Evolutionary conservation across 92 coral and sea anemone species (phyloP).

Genomic region (Palythoa heliodiscus): DNA sequence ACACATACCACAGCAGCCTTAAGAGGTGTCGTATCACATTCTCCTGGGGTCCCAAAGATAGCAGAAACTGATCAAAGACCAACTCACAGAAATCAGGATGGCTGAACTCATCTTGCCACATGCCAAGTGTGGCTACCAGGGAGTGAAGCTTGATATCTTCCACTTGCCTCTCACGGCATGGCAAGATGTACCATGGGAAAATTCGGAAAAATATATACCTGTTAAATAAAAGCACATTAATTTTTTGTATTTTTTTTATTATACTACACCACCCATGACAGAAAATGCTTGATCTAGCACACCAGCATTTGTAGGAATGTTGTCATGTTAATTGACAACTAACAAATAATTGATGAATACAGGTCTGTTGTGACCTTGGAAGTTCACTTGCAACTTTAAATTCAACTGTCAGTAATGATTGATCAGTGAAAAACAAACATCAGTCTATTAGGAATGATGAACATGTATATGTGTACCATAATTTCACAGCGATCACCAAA

Average conservation of each 20-base stretch:
- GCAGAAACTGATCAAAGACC: conserved; percentile 94
- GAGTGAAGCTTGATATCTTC: conserved; percentile 93
- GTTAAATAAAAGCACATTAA: not conserved
- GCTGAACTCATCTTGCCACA: conserved; percentile 88
- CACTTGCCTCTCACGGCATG: conserved; percentile 79
- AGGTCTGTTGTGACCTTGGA: too few relatives aligned
- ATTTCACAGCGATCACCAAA: too few relatives aligned
- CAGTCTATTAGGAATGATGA: too few relatives aligned
- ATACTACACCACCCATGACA: not conserved
- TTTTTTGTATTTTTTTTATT: not conserved
- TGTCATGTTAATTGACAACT: too few relatives aligned
- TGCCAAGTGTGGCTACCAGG: conserved; percentile 69
- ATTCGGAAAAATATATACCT: conserved; percentile 69
- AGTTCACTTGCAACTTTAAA: too few relatives aligned
- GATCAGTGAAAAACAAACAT: too few relatives aligned
- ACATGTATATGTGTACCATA: too few relatives aligned
- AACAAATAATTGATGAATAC: too few relatives aligned
- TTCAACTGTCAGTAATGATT: too few relatives aligned
- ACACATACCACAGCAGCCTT: conserved; percentile 81
- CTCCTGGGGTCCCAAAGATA: conserved; percentile 73
- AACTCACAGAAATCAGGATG: conserved; percentile 81
- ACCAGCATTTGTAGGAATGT: not conserved
- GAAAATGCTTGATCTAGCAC: not conserved
- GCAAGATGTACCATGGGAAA: conserved; percentile 80
- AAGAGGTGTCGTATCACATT: conserved; percentile 85